Evolutionary conservation across 2,113 vertebrate species (phyloP), one percentile per base, ranked within the genome.

Genomic region (Melierax canorus): DNA sequence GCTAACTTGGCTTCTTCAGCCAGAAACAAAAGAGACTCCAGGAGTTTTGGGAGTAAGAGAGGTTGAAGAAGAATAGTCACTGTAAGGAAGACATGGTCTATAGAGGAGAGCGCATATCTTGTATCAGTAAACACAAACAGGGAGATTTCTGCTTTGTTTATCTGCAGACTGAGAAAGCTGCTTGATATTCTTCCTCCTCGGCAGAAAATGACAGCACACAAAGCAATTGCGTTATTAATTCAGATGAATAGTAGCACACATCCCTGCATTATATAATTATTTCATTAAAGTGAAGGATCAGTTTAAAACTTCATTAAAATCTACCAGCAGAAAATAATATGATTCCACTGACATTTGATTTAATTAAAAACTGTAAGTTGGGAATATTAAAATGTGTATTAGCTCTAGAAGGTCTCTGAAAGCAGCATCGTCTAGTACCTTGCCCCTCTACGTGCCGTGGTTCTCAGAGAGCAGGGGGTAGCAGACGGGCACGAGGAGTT

Each of bases 291-390:
- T 68, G 76, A 93, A 90, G 64, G 86, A 94, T 94, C 66, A 11
- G 36, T 86, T 93, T 92, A 92, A 96, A 96, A 94, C 60, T 81
- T 85, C 88, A 95, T 96, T 96, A 92, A 87, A 96, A 94, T 88
- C 80, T 67, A 95, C 64, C 66, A 78, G 51, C 74, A 2, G 12
- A 93, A 94, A 95, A 91, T 63, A 97, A 95, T 63, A 74, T 29
- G 36, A 96, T 97, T 97, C 86, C 73, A 68, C 53, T 94, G 88
- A 68, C 74, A 94, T 79, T 94, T 94, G 62, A 92, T 87, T 97
- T 95, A 94, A 94, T 97, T 85, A 85, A 92, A 94, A 91, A 60
- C 43, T 53, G 36, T 81, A 75, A 56, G 32, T 92, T 68, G 93
- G 39, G 45, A 91, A 91, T 78, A 94, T 75, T 75, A 72, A 69